These are phyloP conservation scores for Pangasius larnaudii DNA, from an alignment of 2,797 vertebrate species.

Conservation along the genomic window DNA sequence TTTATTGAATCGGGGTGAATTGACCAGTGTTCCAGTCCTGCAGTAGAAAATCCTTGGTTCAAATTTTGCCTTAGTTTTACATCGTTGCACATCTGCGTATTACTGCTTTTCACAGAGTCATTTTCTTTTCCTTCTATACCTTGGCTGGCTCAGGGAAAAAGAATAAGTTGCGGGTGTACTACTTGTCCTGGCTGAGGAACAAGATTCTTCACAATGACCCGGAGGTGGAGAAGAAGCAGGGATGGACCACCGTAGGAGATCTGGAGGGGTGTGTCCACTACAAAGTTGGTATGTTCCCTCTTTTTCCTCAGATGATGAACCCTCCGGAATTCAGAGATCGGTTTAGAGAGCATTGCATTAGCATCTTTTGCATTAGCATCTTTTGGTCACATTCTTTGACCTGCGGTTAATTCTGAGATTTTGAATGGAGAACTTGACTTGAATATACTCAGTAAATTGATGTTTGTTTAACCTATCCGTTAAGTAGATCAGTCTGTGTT, in stretches of 20 bases:
- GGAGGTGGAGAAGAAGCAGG: slow-evolving; percentile 95
- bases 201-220: slow-evolving; percentile 89
- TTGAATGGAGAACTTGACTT: not conserved
- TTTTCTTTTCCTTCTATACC: not conserved
- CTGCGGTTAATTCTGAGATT: not conserved
- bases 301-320: not conserved
- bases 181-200: slow-evolving; percentile 98
- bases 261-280: slow-evolving; percentile 97
- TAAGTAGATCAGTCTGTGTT: not conserved
- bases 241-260: slow-evolving; percentile 95
- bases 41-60: not conserved
- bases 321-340: not conserved
- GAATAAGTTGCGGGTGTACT: slow-evolving; percentile 96
- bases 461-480: not conserved
- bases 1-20: not conserved
- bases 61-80: not conserved
- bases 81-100: not conserved
- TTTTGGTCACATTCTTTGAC: not conserved
- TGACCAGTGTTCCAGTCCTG: not conserved
- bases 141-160: slow-evolving; percentile 85
- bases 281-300: slow-evolving; percentile 87
- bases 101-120: not conserved
- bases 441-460: not conserved
- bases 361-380: too few species aligned
- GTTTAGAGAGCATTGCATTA: not conserved